Base-by-base conservation (phyloP, 2,113 vertebrate genomes). In the Neofelis nebulosa region DNA sequence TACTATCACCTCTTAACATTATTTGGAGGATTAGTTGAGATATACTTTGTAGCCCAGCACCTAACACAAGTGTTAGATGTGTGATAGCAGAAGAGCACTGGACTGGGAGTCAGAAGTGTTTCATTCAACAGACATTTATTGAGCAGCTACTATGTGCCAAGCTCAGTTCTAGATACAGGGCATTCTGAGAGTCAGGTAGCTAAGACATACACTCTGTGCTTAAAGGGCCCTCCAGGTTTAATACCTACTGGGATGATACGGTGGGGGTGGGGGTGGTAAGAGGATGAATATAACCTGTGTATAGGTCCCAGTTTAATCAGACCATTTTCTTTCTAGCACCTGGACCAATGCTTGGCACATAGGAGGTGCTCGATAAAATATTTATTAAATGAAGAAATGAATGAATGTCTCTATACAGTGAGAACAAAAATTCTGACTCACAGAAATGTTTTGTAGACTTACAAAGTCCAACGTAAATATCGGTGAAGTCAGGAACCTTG, bases 381-480 rank as follows among this genome's bases (percentile, higher is more conserved):
- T 63, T 90, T 91, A 8, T 52, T 83, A 52, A 84, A 36, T 55
- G 66, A 92, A 29, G 55, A 88, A 88, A 82, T 66, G 52, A 92
- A 18, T 45, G 88, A 79, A 78, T 95, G 33, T 55, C 18, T 88
- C 66, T 76, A 66, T 31, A 87, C 0, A 86, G 68, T 48, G 38
- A 96, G 68, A 97, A 97, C 14, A 93, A 95, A 82, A 89, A 71
- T 88, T 76, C 11, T 82, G 61, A 69, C 14, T 50, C 8, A 12
- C 13, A 61, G 41, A 85, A 88, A 76, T 83, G 36, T 86, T 95
- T 66, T 88, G 21, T 85, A 74, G 80, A 48, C 52, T 78, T 93
- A 73, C 31, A 68, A 87, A 96, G 66, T 61, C 52, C 61, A 36
- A 23, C 27, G 16, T 65, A 38, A 93, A 79, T 89, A 23, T 76